Conservation (phyloP, 2,113 vertebrate genomes). For the Scortum barcoo region DNA sequence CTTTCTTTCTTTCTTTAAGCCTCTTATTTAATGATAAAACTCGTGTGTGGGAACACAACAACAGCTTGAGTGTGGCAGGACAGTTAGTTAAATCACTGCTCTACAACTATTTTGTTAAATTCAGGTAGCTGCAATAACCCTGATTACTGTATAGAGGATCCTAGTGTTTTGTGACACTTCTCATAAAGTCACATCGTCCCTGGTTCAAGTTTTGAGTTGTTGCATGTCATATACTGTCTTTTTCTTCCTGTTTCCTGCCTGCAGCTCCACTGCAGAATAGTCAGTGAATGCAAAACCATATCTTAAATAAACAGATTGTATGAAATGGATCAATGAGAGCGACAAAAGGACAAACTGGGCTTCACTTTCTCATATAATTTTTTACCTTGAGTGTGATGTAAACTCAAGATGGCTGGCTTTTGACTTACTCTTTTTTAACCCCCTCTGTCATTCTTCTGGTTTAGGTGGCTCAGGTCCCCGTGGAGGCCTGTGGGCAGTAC, state of each 20-base stretch:
- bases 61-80: not conserved
- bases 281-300: not conserved
- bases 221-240: not conserved
- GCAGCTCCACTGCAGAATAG: not conserved
- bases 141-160: not conserved
- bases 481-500: constrained; percentile 95
- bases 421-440: too few species aligned
- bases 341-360: not conserved
- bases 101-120: not conserved
- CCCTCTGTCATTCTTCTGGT: constrained; percentile 25
- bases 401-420: not conserved
- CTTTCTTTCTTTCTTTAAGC: too few species aligned
- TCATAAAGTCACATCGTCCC: not conserved
- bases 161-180: not conserved
- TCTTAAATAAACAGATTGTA: not conserved
- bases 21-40: not conserved
- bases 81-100: not conserved
- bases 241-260: not conserved
- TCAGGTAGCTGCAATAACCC: not conserved
- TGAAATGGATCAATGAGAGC: not conserved
- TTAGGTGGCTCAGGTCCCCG: constrained; percentile 91
- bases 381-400: not conserved
- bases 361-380: not conserved
- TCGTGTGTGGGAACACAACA: not conserved
- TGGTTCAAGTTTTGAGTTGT: not conserved